Base-by-base conservation (phyloP, 2,888 invertebrate species). In the Clusia tigrina region DNA sequence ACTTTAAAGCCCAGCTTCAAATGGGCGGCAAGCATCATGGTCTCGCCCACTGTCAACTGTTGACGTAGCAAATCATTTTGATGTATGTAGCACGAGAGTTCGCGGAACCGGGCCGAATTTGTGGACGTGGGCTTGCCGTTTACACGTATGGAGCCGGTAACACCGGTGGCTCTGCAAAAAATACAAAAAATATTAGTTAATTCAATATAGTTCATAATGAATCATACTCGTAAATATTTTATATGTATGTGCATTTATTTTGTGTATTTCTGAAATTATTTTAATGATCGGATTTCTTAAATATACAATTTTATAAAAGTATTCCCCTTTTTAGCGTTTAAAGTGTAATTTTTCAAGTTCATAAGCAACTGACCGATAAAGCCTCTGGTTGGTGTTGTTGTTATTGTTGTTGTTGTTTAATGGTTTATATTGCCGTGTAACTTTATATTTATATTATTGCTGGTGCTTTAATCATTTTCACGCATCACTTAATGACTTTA, bases 41-140 rank as follows among this genome's bases (percentile, higher is more conserved):
- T 88, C 85, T 95, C 94, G 75, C 90, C 86, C 54, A 93, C 90
- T 59, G 93, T 90, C 71, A 96, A 86, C 74, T 91, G 87, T 25
- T 89, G 88, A 67, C 94, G 87, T 75, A 93, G 83, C 76, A 90
- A 86, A 79, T 93, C 92, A 65, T 93, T 89, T 79, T 95, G 95
- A 82, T 93, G 93, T 76, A 95, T 95, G 85, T 93, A 95, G 72
- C 92, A 91, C 1, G 93, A 92, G 37, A 93, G 88, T 71, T 90
- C 89, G 32, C 89, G 88, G 71, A 90, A 87, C 48, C 90, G 86
- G 77, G 90, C 88, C 1, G 92, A 88, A 54, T 88, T 88, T 1
- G 83, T 84, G 48, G 81, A 78, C 55, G 86, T 81, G 60, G 84
- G 78, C 71, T 87, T 86, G 5, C 91, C 92, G 82, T 94, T 93